Evolutionary conservation across 92 coral and sea anemone species (phyloP).

Genomic region (Palythoa heliodiscus): DNA sequence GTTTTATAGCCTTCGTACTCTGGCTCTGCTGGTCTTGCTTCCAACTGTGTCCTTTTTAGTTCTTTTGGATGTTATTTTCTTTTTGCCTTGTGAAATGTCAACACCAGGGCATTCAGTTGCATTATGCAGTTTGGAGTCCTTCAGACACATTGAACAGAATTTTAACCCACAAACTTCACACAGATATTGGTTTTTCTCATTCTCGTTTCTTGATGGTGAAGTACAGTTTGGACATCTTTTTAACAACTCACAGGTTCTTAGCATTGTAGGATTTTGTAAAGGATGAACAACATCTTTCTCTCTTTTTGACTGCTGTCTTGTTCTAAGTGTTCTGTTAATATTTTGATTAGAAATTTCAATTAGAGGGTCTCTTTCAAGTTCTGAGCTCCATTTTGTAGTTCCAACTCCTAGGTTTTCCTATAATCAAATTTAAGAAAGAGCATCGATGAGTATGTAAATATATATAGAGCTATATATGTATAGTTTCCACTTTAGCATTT

Average conservation of each 20-base stretch:
- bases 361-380: slow-evolving; percentile 16
- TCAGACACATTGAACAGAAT: slow-evolving; percentile 33
- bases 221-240: slow-evolving; percentile 45
- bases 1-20: slow-evolving; percentile 22
- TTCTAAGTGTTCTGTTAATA: background rate
- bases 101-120: slow-evolving; percentile 32
- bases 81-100: slow-evolving; percentile 11
- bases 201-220: slow-evolving; percentile 34
- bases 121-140: slow-evolving; percentile 36
- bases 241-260: background rate
- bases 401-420: slow-evolving; percentile 36
- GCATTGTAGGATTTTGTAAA: background rate
- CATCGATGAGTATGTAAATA: background rate
- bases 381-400: slow-evolving; percentile 2
- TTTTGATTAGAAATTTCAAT: background rate
- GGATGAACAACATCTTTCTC: background rate
- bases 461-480: no score
- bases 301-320: background rate
- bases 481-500: no score
- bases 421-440: slow-evolving; percentile 9
- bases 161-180: slow-evolving; percentile 32
- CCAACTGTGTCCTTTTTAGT: slow-evolving; percentile 27
- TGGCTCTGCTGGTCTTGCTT: slow-evolving; percentile 27
- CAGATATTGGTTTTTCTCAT: slow-evolving; percentile 13
- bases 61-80: slow-evolving; percentile 6